phyloP scores from a whole-genome alignment of 1,140 invertebrate species.

The Drosophila fuyamai region DNA sequence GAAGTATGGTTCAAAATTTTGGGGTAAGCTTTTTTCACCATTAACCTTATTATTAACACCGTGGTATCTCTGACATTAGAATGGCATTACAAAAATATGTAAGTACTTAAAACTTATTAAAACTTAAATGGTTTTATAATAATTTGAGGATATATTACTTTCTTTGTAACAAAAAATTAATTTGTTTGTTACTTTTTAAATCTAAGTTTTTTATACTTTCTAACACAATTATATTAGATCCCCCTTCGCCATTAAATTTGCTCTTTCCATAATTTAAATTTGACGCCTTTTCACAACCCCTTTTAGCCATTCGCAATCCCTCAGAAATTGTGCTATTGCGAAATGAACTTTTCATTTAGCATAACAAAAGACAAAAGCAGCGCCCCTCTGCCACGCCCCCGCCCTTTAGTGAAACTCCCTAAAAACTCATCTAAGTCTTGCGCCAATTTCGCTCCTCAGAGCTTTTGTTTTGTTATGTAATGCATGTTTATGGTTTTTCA shows the following conservation, averaged over 20 bases:
- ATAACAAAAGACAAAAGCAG: conserved; percentile 45
- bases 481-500: conserved; percentile 79
- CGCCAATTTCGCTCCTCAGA: conserved; percentile 34
- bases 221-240: neutral
- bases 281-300: neutral
- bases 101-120: no score
- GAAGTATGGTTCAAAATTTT: neutral
- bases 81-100: no score
- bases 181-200: neutral
- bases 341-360: conserved; percentile 54
- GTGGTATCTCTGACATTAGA: no score
- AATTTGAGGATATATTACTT: no score
- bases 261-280: conserved; percentile 4
- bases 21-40: no score
- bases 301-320: conserved; percentile 1
- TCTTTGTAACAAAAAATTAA: no score
- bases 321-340: conserved; percentile 9
- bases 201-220: neutral
- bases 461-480: conserved; percentile 78
- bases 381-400: neutral
- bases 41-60: no score
- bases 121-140: no score
- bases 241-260: neutral
- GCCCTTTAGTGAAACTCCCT: neutral
- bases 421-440: conserved; percentile 23